Base-by-base conservation (phyloP, 2,113 vertebrate species). In the Gymnobelideus leadbeateri region DNA sequence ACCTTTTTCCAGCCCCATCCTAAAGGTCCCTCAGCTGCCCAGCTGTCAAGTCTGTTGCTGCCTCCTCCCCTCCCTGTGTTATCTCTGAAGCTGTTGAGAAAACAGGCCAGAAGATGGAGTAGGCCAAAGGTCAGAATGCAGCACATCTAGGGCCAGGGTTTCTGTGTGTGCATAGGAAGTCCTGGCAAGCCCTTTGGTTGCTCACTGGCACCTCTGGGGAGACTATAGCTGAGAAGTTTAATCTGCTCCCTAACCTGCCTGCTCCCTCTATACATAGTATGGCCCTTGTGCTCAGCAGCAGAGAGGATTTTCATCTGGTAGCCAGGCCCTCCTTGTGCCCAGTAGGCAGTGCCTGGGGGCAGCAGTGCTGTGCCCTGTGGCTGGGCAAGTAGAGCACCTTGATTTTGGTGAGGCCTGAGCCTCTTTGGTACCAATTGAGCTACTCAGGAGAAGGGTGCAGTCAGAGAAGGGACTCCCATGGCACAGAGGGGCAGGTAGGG, bases 121-220 rank as follows among this genome's bases (percentile, higher is more conserved):
- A 92, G 93, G 8, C 90, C 46, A 49, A 4, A 4, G 47, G 4
- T 49, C 47, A 49, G 47, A 49, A 49, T 49, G 47, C 47, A 49
- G 47, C 47, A 49, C 4, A 49, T 49, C 2, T 5, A 89, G 54
- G 23, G 24, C 24, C 55, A 28, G 25, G 6, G 55, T 1, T 57
- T 57, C 55, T 0, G 8, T 57, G 55, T 37, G 28, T 68, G 57
- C 37, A 68, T 7, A 68, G 28, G 57, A 14, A 37, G 28, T 28
- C 57, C 11, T 61, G 2, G 21, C 92, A 96, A 47, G 55, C 43
- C 52, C 46, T 84, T 95, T 92, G 51, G 11, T n/a, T 95, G 57
- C 14, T 57, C n/a, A 94, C 95, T 94, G 19, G 37, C 61, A 68
- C 43, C 46, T 96, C 92, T 94, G 93, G 10, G 11, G 55, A 93